phyloP scores from a whole-genome alignment of 2,113 vertebrate species.

The Silurus glanis region DNA sequence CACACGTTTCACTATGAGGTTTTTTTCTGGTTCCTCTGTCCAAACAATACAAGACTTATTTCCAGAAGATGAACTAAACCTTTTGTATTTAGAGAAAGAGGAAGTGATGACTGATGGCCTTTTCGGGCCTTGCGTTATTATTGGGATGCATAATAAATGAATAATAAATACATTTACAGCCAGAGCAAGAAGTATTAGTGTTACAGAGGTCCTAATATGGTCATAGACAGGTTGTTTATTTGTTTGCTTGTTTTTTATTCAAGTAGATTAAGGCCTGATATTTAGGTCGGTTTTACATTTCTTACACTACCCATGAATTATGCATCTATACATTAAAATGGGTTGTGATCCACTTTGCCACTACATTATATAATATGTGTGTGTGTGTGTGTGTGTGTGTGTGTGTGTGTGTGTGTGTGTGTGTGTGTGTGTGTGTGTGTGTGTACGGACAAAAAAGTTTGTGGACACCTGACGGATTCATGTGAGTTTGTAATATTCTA shows the following conservation, averaged over 20 bases:
- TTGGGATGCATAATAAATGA: neutral
- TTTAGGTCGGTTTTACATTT: neutral
- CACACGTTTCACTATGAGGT: neutral
- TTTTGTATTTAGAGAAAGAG: neutral
- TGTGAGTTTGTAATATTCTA: too few relatives aligned
- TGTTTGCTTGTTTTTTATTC: neutral
- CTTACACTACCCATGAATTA: neutral
- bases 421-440: too few relatives aligned
- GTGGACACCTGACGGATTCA: too few relatives aligned
- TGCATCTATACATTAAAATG: neutral
- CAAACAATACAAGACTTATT: neutral
- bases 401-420: too few relatives aligned
- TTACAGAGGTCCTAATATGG: neutral
- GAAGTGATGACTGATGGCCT: neutral
- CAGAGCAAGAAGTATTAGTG: neutral
- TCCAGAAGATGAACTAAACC: neutral
- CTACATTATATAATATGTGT: too few relatives aligned
- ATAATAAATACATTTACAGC: neutral
- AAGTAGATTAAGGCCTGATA: neutral
- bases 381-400: too few relatives aligned
- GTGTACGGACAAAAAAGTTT: too few relatives aligned
- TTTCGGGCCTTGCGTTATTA: neutral
- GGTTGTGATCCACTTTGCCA: neutral
- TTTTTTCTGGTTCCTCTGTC: neutral
- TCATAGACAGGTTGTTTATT: neutral